Conservation (phyloP, 2,888 invertebrate genomes). For the Odiellus spinosus region DNA sequence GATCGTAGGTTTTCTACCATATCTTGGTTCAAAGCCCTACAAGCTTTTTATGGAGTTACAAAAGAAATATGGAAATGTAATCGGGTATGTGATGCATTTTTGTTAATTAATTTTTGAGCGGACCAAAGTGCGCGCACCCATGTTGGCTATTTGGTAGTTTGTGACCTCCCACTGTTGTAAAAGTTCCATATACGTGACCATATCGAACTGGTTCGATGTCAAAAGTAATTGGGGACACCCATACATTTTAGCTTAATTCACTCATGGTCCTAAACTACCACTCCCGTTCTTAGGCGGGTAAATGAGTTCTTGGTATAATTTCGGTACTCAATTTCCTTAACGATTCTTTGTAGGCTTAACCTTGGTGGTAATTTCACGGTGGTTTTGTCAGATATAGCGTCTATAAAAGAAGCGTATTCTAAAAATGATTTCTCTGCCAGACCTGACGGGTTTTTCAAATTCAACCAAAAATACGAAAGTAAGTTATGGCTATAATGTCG, state of each 20-base stretch:
- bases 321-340: no score
- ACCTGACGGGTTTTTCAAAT: slow-evolving; percentile 7
- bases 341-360: slow-evolving; percentile 2
- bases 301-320: no score
- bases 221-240: no score
- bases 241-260: no score
- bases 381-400: slow-evolving; percentile 7
- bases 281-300: no score
- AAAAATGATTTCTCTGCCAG: slow-evolving; percentile 6
- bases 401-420: slow-evolving; percentile 8
- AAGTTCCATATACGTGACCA: background rate
- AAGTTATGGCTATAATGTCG: slow-evolving; percentile 1
- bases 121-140: background rate
- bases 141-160: background rate
- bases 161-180: background rate
- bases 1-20: slow-evolving; percentile 5
- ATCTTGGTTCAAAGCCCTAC: slow-evolving; percentile 5
- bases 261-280: no score
- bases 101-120: slow-evolving; percentile 1
- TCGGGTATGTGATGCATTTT: no score
- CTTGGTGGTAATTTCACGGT: slow-evolving; percentile 10
- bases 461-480: slow-evolving; percentile 2
- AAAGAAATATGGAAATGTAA: slow-evolving; percentile 5
- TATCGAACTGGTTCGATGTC: no score
- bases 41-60: slow-evolving; percentile 2